Evolutionary conservation across 2,888 invertebrate species (phyloP).

Genomic region (Apoda limacodes): DNA sequence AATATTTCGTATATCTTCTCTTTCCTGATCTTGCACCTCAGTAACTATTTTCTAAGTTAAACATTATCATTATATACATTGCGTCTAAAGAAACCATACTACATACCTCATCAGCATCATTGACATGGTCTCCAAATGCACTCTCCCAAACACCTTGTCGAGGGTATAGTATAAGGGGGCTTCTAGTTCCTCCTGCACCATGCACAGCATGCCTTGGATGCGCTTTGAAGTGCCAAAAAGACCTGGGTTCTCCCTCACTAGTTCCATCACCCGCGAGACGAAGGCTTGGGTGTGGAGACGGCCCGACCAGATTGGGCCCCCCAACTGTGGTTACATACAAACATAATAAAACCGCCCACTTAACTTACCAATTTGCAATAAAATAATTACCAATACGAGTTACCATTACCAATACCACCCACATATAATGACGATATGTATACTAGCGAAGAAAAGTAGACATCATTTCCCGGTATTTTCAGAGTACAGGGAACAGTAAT

Average conservation of each 20-base stretch:
- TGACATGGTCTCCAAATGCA: slow-evolving; percentile 79
- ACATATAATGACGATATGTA: no score
- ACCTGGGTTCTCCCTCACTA: slow-evolving; percentile 47
- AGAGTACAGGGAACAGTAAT: no score
- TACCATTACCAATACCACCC: no score
- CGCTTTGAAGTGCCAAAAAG: slow-evolving; percentile 78
- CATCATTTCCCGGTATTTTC: no score
- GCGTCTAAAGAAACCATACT: slow-evolving; percentile 1
- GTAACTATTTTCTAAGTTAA: no score
- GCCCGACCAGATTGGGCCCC: slow-evolving; percentile 95
- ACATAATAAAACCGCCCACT: no score
- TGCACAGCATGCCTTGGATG: slow-evolving; percentile 82
- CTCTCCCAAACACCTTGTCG: slow-evolving; percentile 79
- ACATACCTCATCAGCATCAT: slow-evolving; percentile 75
- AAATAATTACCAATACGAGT: no score
- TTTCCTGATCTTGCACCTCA: no score
- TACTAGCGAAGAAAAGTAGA: no score
- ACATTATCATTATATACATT: no score
- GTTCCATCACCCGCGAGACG: slow-evolving; percentile 73
- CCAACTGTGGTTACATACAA: slow-evolving; percentile 78
- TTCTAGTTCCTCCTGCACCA: slow-evolving; percentile 89
- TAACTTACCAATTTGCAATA: no score
- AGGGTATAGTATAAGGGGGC: slow-evolving; percentile 89
- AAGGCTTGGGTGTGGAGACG: slow-evolving; percentile 86
- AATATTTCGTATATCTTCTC: no score